phyloP scores from a whole-genome alignment of 2,888 invertebrate species.

The Theretra japonica region DNA sequence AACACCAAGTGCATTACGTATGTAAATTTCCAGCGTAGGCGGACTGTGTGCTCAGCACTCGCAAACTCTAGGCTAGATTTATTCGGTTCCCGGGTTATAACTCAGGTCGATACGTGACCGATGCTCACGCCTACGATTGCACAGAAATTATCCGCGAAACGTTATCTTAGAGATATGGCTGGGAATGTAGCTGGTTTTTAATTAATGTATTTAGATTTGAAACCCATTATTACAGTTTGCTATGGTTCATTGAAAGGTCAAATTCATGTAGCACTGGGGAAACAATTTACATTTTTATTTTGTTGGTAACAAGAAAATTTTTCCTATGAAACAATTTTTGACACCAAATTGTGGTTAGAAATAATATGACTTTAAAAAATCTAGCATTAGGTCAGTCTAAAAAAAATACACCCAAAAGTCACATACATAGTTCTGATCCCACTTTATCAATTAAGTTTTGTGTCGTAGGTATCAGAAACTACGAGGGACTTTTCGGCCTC shows the following conservation, averaged over 20 bases:
- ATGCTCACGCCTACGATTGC: slow-evolving; percentile 75
- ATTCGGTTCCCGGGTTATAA: slow-evolving; percentile 75
- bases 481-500: no score
- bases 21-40: slow-evolving; percentile 53
- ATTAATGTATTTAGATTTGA: slow-evolving; percentile 48
- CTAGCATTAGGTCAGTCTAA: no score
- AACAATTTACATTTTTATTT: no score
- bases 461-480: no score
- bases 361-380: no score
- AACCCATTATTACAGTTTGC: not conserved
- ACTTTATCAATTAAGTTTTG: no score
- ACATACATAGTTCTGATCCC: no score
- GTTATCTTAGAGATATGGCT: slow-evolving; percentile 73
- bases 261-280: not conserved
- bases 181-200: slow-evolving; percentile 33
- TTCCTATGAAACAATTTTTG: no score
- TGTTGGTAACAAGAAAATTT: no score
- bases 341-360: no score
- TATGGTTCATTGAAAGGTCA: not conserved
- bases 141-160: slow-evolving; percentile 62
- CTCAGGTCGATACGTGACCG: slow-evolving; percentile 80
- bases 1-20: slow-evolving; percentile 32
- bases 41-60: slow-evolving; percentile 60
- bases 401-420: no score
- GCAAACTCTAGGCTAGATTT: slow-evolving; percentile 66